Conservation (phyloP, 2,113 vertebrate species). For the Rutilus rutilus region DNA sequence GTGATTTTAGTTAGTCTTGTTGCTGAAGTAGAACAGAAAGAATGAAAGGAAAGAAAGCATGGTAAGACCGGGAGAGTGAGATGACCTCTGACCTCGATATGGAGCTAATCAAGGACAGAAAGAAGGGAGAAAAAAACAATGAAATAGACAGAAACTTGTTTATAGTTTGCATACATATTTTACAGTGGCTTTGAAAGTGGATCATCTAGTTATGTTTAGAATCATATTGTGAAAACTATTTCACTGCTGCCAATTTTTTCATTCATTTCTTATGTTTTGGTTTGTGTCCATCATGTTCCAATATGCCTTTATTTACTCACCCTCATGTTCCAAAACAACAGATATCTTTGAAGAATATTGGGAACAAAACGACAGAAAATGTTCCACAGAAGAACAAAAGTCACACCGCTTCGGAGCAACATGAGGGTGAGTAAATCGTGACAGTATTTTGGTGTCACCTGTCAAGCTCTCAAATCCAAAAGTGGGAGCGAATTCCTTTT, state of each 20-base stretch:
- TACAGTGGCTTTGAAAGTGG: not conserved
- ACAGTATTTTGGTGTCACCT: not conserved
- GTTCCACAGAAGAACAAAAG: not conserved
- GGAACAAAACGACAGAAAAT: not conserved
- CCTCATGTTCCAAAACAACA: not conserved
- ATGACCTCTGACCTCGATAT: not conserved
- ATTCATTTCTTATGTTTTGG: not conserved
- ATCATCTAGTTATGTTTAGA: not conserved
- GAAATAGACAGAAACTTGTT: constrained; percentile 14
- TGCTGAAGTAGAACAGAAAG: not conserved
- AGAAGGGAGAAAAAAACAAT: not conserved
- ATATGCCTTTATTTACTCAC: no score
- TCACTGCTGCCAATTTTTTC: not conserved
- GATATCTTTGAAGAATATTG: not conserved
- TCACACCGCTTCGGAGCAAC: not conserved
- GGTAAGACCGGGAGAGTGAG: not conserved
- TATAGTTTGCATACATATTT: not conserved
- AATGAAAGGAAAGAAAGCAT: not conserved
- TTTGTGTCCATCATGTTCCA: not conserved
- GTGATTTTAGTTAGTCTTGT: not conserved
- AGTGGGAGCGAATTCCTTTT: no score
- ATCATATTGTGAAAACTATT: not conserved
- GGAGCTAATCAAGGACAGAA: constrained; percentile 1
- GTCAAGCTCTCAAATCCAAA: no score
- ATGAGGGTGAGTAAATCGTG: not conserved